These are phyloP conservation scores for Vespertilio murinus DNA, from an alignment of 2,797 vertebrate species.

Conservation along the genomic window DNA sequence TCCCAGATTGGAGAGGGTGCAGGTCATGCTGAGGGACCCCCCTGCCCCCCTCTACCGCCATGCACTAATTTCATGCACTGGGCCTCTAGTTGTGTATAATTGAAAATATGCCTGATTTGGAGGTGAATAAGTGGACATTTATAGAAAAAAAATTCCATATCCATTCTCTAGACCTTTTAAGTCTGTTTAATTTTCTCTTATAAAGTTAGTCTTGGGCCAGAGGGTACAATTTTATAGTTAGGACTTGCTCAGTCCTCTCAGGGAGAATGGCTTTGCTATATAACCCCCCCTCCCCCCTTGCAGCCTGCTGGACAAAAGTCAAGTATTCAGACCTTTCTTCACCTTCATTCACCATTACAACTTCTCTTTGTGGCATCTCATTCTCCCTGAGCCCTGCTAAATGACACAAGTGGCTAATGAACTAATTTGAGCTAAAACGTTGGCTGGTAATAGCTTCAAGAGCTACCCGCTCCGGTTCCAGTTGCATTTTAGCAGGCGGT, in stretches of 20 bases:
- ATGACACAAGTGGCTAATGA: not conserved
- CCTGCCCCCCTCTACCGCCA: too few species aligned
- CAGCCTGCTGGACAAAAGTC: not conserved
- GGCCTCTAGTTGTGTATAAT: not conserved
- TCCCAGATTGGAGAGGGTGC: too few species aligned
- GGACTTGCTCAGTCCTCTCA: not conserved
- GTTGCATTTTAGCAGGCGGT: not conserved
- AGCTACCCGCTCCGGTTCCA: not conserved
- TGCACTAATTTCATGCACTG: too few species aligned
- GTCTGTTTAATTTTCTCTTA: not conserved
- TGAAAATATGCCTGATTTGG: not conserved
- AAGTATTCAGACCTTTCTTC: not conserved
- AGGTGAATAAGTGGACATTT: not conserved
- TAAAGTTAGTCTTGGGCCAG: not conserved
- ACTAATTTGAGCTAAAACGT: not conserved
- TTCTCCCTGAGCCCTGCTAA: not conserved
- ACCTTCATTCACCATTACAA: not conserved
- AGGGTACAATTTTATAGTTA: not conserved
- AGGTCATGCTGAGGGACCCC: too few species aligned
- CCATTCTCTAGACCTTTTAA: not conserved
- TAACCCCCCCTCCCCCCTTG: not conserved
- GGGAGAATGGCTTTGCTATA: not conserved
- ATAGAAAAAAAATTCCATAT: not conserved
- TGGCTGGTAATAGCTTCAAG: not conserved
- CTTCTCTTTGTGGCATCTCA: not conserved